Conservation (phyloP, 1,140 invertebrate genomes). For the Ceratina japonica region DNA sequence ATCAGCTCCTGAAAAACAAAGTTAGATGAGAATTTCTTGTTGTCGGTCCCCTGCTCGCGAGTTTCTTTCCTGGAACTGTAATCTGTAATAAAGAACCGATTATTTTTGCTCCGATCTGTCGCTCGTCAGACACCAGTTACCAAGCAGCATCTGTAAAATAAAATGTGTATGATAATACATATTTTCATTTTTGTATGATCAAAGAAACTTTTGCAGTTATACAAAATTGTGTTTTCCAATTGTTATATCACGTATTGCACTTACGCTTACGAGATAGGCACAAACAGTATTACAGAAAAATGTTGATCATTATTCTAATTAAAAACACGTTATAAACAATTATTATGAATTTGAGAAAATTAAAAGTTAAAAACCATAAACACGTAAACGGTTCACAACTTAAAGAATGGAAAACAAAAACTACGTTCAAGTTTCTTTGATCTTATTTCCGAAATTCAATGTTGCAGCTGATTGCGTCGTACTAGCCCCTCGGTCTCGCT, state of each 20-base stretch:
- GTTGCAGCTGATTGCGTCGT: background rate
- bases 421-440: conserved; percentile 55
- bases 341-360: background rate
- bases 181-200: conserved; percentile 38
- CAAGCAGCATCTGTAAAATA: conserved; percentile 53
- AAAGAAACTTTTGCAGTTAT: conserved; percentile 62
- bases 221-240: conserved; percentile 3
- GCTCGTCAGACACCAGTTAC: background rate
- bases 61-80: background rate
- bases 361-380: background rate
- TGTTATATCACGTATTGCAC: background rate
- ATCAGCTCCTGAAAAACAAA: conserved; percentile 55
- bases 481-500: background rate
- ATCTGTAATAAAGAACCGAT: conserved; percentile 49
- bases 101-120: conserved; percentile 1
- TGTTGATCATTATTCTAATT: background rate
- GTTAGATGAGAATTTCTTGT: conserved; percentile 23
- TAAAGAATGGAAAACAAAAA: conserved; percentile 1
- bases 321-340: background rate
- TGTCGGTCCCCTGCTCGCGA: too few relatives aligned
- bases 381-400: background rate
- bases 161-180: conserved; percentile 38
- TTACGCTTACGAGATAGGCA: background rate
- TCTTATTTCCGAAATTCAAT: background rate
- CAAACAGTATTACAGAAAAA: background rate